These are phyloP conservation scores for Drosophila burlai DNA, from an alignment of 1,140 invertebrate species.

Conservation along the genomic window DNA sequence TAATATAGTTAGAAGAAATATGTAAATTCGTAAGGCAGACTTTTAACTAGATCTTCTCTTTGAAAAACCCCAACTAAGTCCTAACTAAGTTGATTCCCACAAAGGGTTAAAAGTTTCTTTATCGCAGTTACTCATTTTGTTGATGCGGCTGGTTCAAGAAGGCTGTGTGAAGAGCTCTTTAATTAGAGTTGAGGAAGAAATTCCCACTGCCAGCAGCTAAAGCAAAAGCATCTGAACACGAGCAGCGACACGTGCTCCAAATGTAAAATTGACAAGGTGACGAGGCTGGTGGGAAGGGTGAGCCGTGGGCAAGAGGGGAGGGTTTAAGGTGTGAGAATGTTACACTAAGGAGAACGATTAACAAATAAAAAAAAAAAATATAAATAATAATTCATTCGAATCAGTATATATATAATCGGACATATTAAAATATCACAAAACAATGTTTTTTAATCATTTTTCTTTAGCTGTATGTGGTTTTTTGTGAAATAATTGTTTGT, in stretches of 20 bases:
- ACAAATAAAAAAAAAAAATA: not conserved
- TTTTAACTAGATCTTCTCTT: not conserved
- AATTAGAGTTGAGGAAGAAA: slow-evolving; percentile 53
- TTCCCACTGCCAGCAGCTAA: slow-evolving; percentile 29
- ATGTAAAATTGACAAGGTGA: slow-evolving; percentile 47
- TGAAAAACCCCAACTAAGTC: not conserved
- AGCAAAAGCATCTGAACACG: slow-evolving; percentile 39
- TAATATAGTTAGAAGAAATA: too few relatives aligned
- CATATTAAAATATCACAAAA: too few relatives aligned
- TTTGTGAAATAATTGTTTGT: too few relatives aligned
- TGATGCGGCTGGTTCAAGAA: slow-evolving; percentile 29
- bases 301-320: not conserved
- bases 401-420: not conserved
- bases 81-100: not conserved
- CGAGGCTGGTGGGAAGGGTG: slow-evolving; percentile 4
- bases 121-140: slow-evolving; percentile 24
- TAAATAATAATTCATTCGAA: too few relatives aligned
- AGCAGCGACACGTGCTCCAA: slow-evolving; percentile 60
- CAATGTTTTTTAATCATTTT: too few relatives aligned
- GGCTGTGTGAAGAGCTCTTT: slow-evolving; percentile 39
- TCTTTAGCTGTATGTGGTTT: too few relatives aligned
- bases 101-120: slow-evolving; percentile 15
- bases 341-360: not conserved
- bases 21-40: not conserved
- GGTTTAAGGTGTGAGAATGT: slow-evolving; percentile 48